Conservation (phyloP, 2,797 vertebrate genomes). For the Clarias platycephalus region DNA sequence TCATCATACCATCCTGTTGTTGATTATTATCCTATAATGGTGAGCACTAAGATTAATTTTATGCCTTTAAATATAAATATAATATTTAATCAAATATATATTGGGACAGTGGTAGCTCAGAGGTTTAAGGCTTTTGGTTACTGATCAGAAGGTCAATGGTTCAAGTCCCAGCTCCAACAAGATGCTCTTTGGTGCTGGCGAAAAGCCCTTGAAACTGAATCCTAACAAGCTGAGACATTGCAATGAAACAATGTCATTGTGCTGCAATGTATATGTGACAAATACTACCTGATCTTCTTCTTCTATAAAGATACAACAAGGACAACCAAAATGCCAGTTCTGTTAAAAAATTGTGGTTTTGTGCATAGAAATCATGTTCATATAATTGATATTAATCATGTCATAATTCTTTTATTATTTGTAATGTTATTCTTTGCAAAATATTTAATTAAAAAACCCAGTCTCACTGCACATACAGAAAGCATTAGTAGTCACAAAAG, state of each 20-base stretch:
- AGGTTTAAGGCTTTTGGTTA: too few species aligned
- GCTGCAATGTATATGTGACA: too few species aligned
- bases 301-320: too few species aligned
- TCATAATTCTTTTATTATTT: not conserved
- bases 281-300: too few species aligned
- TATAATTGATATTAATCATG: not conserved
- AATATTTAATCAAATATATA: too few species aligned
- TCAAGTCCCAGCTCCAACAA: too few species aligned
- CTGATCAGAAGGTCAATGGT: too few species aligned
- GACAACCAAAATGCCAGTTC: too few species aligned
- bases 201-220: too few species aligned
- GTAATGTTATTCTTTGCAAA: not conserved
- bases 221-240: not conserved
- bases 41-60: not conserved
- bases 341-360: not conserved
- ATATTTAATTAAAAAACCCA: not conserved
- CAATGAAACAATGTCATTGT: too few species aligned
- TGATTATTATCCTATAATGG: not conserved
- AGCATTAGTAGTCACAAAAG: constrained; percentile 44
- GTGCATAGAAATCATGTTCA: not conserved
- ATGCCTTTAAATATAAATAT: not conserved
- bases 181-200: too few species aligned
- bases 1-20: not conserved
- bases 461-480: constrained; percentile 6
- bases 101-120: too few species aligned